phyloP scores from a whole-genome alignment of 2,113 vertebrate species.

The Ahaetulla prasina region DNA sequence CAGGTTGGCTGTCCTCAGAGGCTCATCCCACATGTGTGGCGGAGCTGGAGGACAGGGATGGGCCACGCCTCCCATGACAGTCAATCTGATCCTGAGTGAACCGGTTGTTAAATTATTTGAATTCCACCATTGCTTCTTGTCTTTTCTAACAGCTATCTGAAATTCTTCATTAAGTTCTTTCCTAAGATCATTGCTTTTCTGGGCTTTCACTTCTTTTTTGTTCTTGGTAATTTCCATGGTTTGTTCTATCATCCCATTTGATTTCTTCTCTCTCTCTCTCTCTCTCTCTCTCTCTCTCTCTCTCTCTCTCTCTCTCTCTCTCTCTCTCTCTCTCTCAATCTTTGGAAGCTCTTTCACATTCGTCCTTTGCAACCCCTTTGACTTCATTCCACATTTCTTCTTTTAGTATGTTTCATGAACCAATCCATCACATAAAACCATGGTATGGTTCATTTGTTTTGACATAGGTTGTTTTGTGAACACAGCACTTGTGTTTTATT shows the following conservation, averaged over 20 bases:
- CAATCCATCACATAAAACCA: background rate
- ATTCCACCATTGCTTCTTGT: background rate
- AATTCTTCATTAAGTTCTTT: background rate
- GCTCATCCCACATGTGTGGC: too few species aligned
- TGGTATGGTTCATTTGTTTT: background rate
- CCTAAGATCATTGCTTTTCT: background rate
- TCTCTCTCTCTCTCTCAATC: background rate
- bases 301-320: too few species aligned
- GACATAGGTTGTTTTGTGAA: background rate
- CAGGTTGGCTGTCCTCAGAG: too few species aligned
- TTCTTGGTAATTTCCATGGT: background rate
- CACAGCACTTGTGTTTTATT: background rate
- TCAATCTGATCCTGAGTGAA: too few species aligned
- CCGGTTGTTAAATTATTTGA: too few species aligned
- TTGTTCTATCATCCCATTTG: background rate
- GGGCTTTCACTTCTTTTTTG: background rate
- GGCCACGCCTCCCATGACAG: too few species aligned
- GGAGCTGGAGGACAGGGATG: too few species aligned
- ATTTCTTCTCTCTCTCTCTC: background rate
- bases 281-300: too few species aligned
- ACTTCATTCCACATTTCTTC: background rate
- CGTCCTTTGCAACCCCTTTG: background rate
- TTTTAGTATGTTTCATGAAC: background rate
- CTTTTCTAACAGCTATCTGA: background rate
- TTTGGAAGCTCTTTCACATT: background rate